Evolutionary conservation across 2,113 vertebrate genomes (phyloP).

Genomic region (Ariopsis seemanni): DNA sequence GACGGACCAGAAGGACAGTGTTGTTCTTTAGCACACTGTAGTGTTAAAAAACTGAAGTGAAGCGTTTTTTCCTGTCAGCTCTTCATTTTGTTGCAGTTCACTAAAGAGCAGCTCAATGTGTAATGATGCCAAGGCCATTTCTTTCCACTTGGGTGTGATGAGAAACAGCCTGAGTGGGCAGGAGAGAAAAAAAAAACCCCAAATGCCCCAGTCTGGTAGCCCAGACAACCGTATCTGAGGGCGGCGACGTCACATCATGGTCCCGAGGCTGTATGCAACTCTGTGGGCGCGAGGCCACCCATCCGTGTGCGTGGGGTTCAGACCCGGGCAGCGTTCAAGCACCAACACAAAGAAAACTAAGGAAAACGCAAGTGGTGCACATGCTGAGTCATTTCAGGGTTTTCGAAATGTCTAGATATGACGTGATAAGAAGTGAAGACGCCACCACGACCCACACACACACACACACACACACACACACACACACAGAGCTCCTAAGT

Average conservation of each 20-base stretch:
- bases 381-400: constrained; percentile 45
- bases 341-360: constrained; percentile 39
- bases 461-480: constrained; percentile 33
- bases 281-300: constrained; percentile 32
- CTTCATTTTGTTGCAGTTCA: not conserved
- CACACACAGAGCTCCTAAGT: constrained; percentile 1
- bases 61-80: too few relatives aligned
- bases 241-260: not conserved
- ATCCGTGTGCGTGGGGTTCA: constrained; percentile 28
- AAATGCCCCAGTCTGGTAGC: not conserved
- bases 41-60: not conserved
- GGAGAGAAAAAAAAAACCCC: not conserved
- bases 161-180: constrained; percentile 28
- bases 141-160: constrained; percentile 15
- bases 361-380: constrained; percentile 23
- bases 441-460: constrained; percentile 12
- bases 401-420: constrained; percentile 55
- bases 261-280: not conserved
- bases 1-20: not conserved
- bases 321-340: constrained; percentile 13
- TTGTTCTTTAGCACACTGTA: not conserved
- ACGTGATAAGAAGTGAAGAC: constrained; percentile 40
- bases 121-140: constrained; percentile 1
- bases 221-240: constrained; percentile 23
- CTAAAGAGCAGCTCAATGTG: constrained; percentile 7